Base-by-base conservation (phyloP, 2,888 invertebrate genomes). In the Phaedon cochleariae region DNA sequence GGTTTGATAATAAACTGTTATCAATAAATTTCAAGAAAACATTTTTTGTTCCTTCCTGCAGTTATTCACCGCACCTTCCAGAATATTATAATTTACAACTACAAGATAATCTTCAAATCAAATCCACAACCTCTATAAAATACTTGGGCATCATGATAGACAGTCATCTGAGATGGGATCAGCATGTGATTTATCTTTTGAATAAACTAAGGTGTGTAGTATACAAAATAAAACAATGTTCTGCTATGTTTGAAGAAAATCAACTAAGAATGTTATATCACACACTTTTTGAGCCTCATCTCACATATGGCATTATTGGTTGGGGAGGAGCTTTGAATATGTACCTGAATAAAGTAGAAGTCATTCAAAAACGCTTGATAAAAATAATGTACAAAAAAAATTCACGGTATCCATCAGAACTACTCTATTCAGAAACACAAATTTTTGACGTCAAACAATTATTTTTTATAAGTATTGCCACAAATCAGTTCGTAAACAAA, bases 101-200 rank as follows among this genome's bases (percentile, higher is more conserved):
- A 46, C 46, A 15, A 46, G 46, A 17, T 15, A 10, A 2, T 7
- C 46, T 46, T 17, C 46, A 18, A 46, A 46, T 46, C 17, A 46
- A 46, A 46, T 46, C 46, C 20, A 46, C 46, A 10, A 46, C 6
- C 20, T 7, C 46, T 15, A 17, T 15, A 2, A 46, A 46, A 46
- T 46, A 46, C 15, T 46, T 46, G 20, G 46, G 46, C 6, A 46
- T 46, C 46, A 46, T 46, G 20, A 20, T 46, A 46, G 46, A 41
- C 41, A 26, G 41, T 41, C n/a, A 15, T 41, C 41, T 41, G 5
- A 41, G 2, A 17, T 41, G 17, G 17, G 46, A 46, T 10, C 46
- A 46, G 46, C 46, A 46, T 1, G 15, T 46, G 15, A 46, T 15
- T 10, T 10, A 18, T 46, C 46, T 46, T 20, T 15, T 17, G 20